Evolutionary conservation across 2,888 invertebrate genomes (phyloP), one percentile per base, ranked within the genome.

Genomic region (Barypeithes pellucidus): DNA sequence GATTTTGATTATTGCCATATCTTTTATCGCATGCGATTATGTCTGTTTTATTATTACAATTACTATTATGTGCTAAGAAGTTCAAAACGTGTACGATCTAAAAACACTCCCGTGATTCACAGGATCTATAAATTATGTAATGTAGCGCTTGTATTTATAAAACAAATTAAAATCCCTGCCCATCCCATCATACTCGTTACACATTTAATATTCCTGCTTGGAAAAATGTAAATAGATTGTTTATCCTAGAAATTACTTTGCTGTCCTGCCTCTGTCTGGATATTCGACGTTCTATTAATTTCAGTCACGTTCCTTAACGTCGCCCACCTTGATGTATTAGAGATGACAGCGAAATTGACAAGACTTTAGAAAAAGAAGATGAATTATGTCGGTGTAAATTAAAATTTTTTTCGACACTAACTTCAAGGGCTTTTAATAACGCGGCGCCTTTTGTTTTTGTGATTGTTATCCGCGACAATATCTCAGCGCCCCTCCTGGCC

Each of bases 321-420:
- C 81, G 80, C 79, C 79, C 81, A 85, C 85, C 85, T 85, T 86
- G 86, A 86, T 85, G 84, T 85, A 86, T 86, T 85, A 83, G 82
- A 84, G 83, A 84, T 84, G 86, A 85, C 85, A 85, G 80, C 80
- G 78, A 81, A 85, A 86, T 86, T 86, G 86, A 86, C 86, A 85
- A 82, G 81, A 81, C 81, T 84, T 83, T 83, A 82, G 81, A 80
- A 81, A 82, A 84, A 83, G 84, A 85, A 84, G 84, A 85, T 83
- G 81, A 84, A 85, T 85, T 80, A 80, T 82, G 81, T 81, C 80
- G 82, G 78, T 78, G 84, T 81, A 85, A 85, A 84, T 84, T 83
- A 84, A 84, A 82, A 79, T 80, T 80, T 81, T 81, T 79, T 75
- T 76, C 77, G 57, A 72, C 67, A 67, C 24, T 47, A 65, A 47